phyloP scores from a whole-genome alignment of 1,140 invertebrate genomes.

The Harpegnathos saltator region DNA sequence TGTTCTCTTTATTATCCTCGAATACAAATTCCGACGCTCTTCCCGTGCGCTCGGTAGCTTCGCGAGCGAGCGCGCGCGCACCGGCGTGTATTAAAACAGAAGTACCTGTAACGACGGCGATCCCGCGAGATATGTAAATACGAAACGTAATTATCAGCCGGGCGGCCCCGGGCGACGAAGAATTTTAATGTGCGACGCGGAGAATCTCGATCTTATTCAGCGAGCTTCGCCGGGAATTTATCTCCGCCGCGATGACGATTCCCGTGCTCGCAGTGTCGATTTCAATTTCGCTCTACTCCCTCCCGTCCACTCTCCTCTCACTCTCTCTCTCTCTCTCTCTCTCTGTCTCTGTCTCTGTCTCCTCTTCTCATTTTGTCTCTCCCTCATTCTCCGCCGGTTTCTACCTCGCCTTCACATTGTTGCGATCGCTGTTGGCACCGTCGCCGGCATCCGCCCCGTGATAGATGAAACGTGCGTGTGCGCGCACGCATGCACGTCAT shows the following conservation, averaged over 20 bases:
- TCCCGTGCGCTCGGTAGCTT: not conserved
- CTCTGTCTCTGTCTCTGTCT: not conserved
- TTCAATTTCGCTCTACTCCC: slow-evolving; percentile 34
- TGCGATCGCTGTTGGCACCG: not conserved
- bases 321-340: slow-evolving; percentile 8
- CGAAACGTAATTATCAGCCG: slow-evolving; percentile 52
- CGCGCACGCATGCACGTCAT: slow-evolving; percentile 32
- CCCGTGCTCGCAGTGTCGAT: slow-evolving; percentile 38
- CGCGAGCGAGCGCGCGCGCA: slow-evolving; percentile 5
- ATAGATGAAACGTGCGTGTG: slow-evolving; percentile 26
- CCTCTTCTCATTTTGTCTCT: not conserved
- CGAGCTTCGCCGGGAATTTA: slow-evolving; percentile 61
- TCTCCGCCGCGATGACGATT: slow-evolving; percentile 29
- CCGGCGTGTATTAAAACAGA: slow-evolving; percentile 42
- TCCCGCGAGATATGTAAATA: slow-evolving; percentile 61
- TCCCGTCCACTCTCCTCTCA: too few species aligned
- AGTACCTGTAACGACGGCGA: slow-evolving; percentile 46
- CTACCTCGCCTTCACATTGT: not conserved
- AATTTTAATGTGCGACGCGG: slow-evolving; percentile 55
- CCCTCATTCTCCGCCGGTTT: not conserved
- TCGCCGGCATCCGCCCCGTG: slow-evolving; percentile 12
- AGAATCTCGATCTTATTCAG: slow-evolving; percentile 42
- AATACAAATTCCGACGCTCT: slow-evolving; percentile 54
- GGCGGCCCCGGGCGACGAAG: slow-evolving; percentile 44
- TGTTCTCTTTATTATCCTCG: slow-evolving; percentile 56